Evolutionary conservation across 2,888 invertebrate species (phyloP), one percentile per base, ranked within the genome.

Genomic region (Marasmarcha lunaedactyla): DNA sequence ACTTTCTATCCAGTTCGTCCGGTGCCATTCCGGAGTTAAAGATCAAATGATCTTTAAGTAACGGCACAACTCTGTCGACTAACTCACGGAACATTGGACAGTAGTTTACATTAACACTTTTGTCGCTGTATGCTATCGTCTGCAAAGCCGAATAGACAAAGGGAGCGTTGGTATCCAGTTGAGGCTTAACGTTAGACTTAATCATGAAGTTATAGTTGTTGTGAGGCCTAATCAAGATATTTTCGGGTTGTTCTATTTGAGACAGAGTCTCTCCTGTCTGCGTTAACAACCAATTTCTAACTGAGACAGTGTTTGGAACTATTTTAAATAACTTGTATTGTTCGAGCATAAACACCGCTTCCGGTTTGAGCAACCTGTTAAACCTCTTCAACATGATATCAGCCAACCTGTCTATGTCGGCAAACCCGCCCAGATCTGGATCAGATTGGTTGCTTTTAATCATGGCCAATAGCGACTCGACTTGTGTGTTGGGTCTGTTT

Each of bases 161-260:
- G 4, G 30, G 30, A 7, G n/a, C 4, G n/a, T n/a, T 30, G n/a
- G 11, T 30, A 30, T 30, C 30, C 11, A 30, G 10, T 30, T 30
- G 30, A 7, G 30, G 30, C 11, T 30, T 30, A 30, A 30, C 30
- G 9, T n/a, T 11, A 11, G 30, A 30, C n/a, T 30, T 30, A 11
- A 33, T 15, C 33, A 33, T 37, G 26, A 14, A 37, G 14, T 27
- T 36, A 11, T 15, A 15, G 15, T 33, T 39, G 13, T 26, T 26
- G 10, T 20, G 13, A 1, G 14, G 10, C 12, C 5, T 38, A 15
- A 14, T 33, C n/a, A 33, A 14, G 2, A 33, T 27, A n/a, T 39
- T 10, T 26, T 26, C 30, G 3, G 9, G n/a, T 30, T 30, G 30
- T 10, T 30, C 30, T 4, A 30, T 30, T 10, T n/a, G 30, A 2